Conservation (phyloP, 2,797 vertebrate species). For the Enteromius fasciolatus region DNA sequence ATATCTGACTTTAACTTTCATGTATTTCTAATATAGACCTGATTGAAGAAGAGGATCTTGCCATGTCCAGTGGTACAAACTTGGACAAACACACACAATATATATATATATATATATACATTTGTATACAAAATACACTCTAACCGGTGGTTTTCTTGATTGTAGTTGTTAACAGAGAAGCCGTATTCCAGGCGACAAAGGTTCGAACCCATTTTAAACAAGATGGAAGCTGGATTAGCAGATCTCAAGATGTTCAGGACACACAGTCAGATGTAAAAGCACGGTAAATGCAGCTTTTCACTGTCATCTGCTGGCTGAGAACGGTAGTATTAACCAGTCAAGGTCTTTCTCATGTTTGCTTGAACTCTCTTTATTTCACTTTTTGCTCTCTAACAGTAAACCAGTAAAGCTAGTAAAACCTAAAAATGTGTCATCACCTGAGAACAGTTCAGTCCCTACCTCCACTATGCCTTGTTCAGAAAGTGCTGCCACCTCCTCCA, state of each 20-base stretch:
- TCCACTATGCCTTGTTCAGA: slow-evolving; percentile 4
- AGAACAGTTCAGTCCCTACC: neutral
- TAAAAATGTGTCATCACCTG: neutral
- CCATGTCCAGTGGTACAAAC: slow-evolving; percentile 36
- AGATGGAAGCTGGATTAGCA: slow-evolving; percentile 72
- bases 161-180: slow-evolving; percentile 56
- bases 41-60: neutral
- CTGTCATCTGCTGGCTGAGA: slow-evolving; percentile 21
- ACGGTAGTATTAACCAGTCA: neutral
- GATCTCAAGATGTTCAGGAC: neutral
- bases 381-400: slow-evolving; percentile 15
- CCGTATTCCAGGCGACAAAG: slow-evolving; percentile 63
- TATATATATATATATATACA: neutral
- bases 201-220: slow-evolving; percentile 63
- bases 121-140: neutral
- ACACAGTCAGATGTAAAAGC: slow-evolving; percentile 47
- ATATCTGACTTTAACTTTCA: neutral
- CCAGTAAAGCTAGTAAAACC: neutral
- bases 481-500: neutral
- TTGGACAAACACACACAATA: slow-evolving; percentile 1
- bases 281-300: neutral
- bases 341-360: neutral
- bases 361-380: neutral
- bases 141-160: slow-evolving; percentile 17
- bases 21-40: slow-evolving; percentile 12